Evolutionary conservation across 2,797 vertebrate genomes (phyloP).

Genomic region (Rhinophrynus dorsalis): DNA sequence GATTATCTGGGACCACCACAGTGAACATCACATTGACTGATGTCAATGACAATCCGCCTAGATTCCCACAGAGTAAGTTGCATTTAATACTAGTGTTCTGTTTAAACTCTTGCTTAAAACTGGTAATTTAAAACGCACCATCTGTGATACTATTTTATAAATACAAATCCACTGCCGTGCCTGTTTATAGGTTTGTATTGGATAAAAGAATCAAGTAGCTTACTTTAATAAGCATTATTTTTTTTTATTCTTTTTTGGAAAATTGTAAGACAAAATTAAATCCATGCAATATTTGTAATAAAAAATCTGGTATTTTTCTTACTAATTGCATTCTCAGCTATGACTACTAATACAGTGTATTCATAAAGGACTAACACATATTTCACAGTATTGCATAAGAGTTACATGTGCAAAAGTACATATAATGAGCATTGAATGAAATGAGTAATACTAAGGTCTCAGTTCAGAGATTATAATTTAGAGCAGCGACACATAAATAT

Average conservation of each 20-base stretch:
- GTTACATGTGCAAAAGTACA: background rate
- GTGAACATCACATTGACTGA: conserved; percentile 92
- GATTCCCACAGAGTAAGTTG: conserved; percentile 89
- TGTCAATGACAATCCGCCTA: conserved; percentile 93
- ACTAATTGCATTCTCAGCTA: conserved; percentile 24
- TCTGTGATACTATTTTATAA: conserved; percentile 8
- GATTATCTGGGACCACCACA: conserved; percentile 89
- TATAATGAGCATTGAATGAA: background rate
- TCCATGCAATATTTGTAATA: conserved; percentile 23
- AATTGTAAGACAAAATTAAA: conserved; percentile 40
- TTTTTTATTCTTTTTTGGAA: conserved; percentile 34
- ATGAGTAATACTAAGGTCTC: background rate
- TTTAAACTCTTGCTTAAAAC: conserved; percentile 27
- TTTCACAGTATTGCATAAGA: background rate
- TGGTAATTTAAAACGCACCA: conserved; percentile 34
- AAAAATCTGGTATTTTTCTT: conserved; percentile 13
- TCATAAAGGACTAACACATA: conserved; percentile 3
- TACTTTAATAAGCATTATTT: conserved; percentile 19
- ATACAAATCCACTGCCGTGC: conserved; percentile 4
- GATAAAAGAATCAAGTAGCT: conserved; percentile 25
- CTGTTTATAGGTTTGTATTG: conserved; percentile 38
- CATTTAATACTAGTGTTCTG: conserved; percentile 25
- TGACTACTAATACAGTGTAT: conserved; percentile 32
- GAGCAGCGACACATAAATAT: no score
- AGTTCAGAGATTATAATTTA: no score